Base-by-base conservation (phyloP, 2,113 vertebrate species). In the Chaetodon trifascialis region DNA sequence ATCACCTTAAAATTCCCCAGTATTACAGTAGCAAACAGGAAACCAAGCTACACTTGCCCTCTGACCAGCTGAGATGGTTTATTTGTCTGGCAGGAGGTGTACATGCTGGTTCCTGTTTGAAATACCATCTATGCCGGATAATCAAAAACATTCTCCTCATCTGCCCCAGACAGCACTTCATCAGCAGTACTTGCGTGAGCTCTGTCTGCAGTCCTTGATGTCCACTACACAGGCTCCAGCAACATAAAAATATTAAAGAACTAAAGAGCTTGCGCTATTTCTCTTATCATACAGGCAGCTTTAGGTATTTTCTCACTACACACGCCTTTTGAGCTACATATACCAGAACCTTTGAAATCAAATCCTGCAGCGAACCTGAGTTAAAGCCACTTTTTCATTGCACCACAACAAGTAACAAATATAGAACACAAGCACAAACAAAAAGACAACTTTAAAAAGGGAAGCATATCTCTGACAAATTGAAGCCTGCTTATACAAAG, bases 51-150 rank as follows among this genome's bases (percentile, higher is more conserved):
- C 54, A 75, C 85, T 89, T 93, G 82, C 67, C 86, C 90, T 92
- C 83, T 91, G 90, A 93, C 91, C 86, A 52, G 65, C 52, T 46
- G 59, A 89, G 77, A 67, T 65, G 69, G 72, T 87, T 84, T 79
- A 87, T 91, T 88, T 86, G 76, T 89, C 81, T 77, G 69, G 55
- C 65, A 16, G 30, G 47, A 83, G 69, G 82, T 82, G 54, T 12
- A 52, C 86, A 86, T 46, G 82, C 88, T 85, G 71, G 58, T 83
- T 90, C 75, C 86, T 68, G 70, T 91, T 93, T 92, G 84, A 91
- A 89, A 92, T 73, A 54, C 65, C 83, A 86, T 93, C 94, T 94
- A 95, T 90, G 83, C 68, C 74, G 63, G 74, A 89, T 93, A 93
- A 93, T 94, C 90, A 91, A 87, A 92, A 90, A 79, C 86, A 89